Conservation (phyloP, 2,797 vertebrate genomes). For the Malurus leucopterus region DNA sequence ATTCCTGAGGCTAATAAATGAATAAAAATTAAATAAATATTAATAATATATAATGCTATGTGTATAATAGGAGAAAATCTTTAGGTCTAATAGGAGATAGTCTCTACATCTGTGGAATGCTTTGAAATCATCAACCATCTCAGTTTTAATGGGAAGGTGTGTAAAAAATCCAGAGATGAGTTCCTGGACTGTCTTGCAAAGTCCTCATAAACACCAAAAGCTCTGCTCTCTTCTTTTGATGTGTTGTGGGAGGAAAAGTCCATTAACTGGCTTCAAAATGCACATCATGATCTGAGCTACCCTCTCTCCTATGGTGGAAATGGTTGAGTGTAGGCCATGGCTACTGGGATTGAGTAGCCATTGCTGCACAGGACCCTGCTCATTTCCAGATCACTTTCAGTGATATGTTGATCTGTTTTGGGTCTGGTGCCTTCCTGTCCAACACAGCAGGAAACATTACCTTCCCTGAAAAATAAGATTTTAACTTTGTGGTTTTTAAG, state of each 20-base stretch:
- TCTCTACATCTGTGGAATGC: neutral
- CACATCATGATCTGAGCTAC: neutral
- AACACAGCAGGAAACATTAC: neutral
- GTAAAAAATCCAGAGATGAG: neutral
- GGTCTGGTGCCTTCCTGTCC: neutral
- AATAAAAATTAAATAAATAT: neutral
- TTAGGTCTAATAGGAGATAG: neutral
- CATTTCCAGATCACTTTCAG: neutral
- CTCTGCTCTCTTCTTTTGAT: neutral
- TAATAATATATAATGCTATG: neutral
- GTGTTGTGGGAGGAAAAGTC: neutral
- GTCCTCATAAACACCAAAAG: neutral
- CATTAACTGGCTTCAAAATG: neutral
- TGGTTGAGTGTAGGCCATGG: neutral
- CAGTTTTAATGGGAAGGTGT: neutral
- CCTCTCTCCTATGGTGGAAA: neutral
- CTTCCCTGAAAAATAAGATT: neutral
- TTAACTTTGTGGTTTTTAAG: neutral
- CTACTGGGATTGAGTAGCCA: rapidly evolving
- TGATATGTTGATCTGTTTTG: neutral
- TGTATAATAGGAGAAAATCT: neutral
- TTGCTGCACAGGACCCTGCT: neutral
- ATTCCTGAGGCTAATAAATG: neutral
- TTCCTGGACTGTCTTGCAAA: neutral
- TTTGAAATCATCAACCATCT: neutral